A percentile compares a stretch with the other conserved stretches of the same genome.
Evolutionary conservation across 2,113 vertebrate species (phyloP).

Genomic region (Malurus melanocephalus): DNA sequence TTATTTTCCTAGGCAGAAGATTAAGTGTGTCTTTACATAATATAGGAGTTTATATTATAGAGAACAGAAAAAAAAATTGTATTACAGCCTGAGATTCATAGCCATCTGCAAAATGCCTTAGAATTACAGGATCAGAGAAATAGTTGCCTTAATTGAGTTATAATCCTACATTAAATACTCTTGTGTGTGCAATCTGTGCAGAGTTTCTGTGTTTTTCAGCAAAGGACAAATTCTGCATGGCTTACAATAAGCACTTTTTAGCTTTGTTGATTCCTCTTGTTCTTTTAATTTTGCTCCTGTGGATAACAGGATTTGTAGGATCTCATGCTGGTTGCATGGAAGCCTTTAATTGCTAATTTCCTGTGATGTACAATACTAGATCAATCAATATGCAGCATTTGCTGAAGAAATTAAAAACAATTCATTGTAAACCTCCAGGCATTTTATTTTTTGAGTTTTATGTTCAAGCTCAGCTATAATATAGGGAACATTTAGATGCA

Average conservation of each 20-base stretch:
- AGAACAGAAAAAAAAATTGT: neutral
- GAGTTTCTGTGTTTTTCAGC: neutral
- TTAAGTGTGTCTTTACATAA: neutral
- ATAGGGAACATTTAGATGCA: neutral
- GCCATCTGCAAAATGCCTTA: conserved; percentile 35
- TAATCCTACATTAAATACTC: conserved; percentile 23
- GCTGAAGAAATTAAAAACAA: neutral
- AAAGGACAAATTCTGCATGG: neutral
- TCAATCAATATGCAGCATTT: neutral
- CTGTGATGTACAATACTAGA: neutral
- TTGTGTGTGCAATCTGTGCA: neutral
- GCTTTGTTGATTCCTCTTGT: neutral
- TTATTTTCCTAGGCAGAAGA: neutral
- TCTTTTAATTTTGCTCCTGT: conserved; percentile 9
- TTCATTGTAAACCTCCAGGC: neutral
- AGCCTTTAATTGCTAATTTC: conserved; percentile 18
- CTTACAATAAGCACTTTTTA: neutral
- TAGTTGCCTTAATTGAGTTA: conserved; percentile 35
- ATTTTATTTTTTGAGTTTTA: neutral
- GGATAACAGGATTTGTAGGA: conserved; percentile 10
- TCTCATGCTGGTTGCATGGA: neutral
- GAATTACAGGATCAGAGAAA: conserved; percentile 34
- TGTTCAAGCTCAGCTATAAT: neutral
- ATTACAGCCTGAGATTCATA: neutral
- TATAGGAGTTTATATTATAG: neutral